Percentiles rank a stretch among this genome's conserved stretches.
Conservation (phyloP, 2,797 vertebrate genomes). For the Leucoraja ocellata region DNA sequence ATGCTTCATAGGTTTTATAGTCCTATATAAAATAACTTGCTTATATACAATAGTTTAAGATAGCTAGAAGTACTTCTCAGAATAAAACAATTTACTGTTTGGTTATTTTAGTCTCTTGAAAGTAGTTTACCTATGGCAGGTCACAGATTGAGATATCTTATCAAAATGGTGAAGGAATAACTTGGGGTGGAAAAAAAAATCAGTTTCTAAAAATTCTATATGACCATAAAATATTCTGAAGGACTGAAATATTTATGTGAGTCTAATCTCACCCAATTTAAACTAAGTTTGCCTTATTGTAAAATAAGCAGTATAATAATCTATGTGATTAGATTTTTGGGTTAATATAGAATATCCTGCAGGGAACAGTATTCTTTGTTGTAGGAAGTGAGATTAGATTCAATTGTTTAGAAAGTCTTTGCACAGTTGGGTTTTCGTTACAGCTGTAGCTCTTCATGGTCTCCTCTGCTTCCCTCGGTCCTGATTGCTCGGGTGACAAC, state of each 20-base stretch:
- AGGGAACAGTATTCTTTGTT: slow-evolving; percentile 15
- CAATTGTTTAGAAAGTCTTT: slow-evolving; percentile 39
- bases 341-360: slow-evolving; percentile 27
- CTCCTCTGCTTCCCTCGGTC: slow-evolving; percentile 52
- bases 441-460: slow-evolving; percentile 46
- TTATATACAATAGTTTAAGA: background rate
- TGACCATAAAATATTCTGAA: background rate
- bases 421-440: slow-evolving; percentile 37
- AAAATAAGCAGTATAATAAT: slow-evolving; percentile 19
- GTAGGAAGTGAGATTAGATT: slow-evolving; percentile 40
- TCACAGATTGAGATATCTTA: background rate
- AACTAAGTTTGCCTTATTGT: background rate
- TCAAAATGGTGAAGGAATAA: background rate
- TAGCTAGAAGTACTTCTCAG: background rate
- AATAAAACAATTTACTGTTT: background rate
- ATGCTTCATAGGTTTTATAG: background rate
- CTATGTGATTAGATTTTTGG: background rate
- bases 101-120: background rate
- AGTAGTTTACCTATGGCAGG: background rate
- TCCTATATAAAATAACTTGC: background rate
- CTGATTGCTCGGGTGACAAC: slow-evolving; percentile 61
- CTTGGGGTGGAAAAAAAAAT: no score
- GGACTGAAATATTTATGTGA: background rate
- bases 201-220: background rate
- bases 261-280: background rate